Base-by-base conservation (phyloP, 2,113 vertebrate genomes). In the Chaenogobius annularis region DNA sequence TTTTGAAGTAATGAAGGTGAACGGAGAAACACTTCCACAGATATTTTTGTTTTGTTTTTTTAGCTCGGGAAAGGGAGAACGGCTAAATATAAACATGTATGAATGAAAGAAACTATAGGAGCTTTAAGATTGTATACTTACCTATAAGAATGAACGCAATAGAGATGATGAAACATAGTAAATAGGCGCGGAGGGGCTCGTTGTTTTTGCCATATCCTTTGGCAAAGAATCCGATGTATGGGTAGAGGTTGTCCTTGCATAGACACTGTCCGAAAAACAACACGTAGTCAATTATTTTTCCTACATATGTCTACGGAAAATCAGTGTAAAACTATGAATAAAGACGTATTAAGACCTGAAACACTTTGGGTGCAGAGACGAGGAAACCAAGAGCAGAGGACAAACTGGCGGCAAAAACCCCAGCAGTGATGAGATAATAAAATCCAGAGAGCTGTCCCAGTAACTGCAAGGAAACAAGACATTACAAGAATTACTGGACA, bases 331-430 rank as follows among this genome's bases (percentile, higher is more conserved):
- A 44, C 17, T 19, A 23, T 8, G 5, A 12, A 26, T 26, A 26
- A 23, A 19, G 10, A 40, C 3, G 31, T 63, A 14, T 65, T 72
- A 55, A 69, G 66, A 95, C 92, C 88, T 94, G 93, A 83, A 95
- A 94, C 66, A 94, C 78, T 82, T 94, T 94, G 3, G 93, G 92
- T 1, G 88, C 93, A 19, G 91, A 94, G 35, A 94, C 90, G 1
- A 94, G 89, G 63, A 94, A 95, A 11, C 91, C 94, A 3, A 95
- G 85, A n/a, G 92, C 93, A 11, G 94, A 95, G 0, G 92, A 94
- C 14, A 95, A 81, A 15, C 91, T 93, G 75, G 92, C 93, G 12
- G 93, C 90, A 64, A 95, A 94, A 0, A 94, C 89, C 8, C 93
- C 91, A 0, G 91, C 90, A 1, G 90, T 92, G 72, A 90, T 92